A percentile compares a stretch with the other conserved stretches of the same genome.
Evolutionary conservation across 2,113 vertebrate genomes (phyloP).

Genomic region (human): GRCh38 chr9:3239501-3240000

Average conservation of each 20-base stretch:
- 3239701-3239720: neutral
- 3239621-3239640: neutral
- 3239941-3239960: neutral
- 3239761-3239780: neutral
- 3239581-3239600: neutral
- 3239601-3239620: neutral
- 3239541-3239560: neutral
- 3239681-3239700: neutral
- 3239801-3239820: neutral
- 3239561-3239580: neutral
- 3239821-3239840: neutral
- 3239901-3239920: neutral
- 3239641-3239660: conserved; percentile 6
- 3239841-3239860: neutral
- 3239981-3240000: neutral
- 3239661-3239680: neutral
- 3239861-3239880: neutral
- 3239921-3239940: neutral
- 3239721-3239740: neutral
- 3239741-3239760: neutral
- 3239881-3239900: neutral
- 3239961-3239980: neutral
- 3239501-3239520: neutral
- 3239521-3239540: neutral
- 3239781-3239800: neutral